These are phyloP conservation scores for Nemotelus pantherinus DNA, from an alignment of 2,888 invertebrate species.

Conservation along the genomic window DNA sequence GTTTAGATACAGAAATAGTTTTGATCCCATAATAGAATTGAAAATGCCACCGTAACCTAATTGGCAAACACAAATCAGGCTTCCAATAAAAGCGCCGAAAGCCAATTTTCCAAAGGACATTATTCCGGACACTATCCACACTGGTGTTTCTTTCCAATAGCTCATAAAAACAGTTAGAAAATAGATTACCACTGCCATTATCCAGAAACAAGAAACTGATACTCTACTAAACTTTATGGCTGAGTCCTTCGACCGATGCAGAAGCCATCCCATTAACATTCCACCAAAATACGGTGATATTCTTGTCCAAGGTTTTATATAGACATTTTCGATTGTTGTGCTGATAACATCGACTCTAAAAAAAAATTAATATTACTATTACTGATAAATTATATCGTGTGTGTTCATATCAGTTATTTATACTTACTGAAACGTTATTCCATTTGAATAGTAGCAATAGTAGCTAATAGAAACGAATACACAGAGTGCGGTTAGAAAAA, in stretches of 20 bases:
- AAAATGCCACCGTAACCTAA: slow-evolving; percentile 56
- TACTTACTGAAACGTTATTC: slow-evolving; percentile 59
- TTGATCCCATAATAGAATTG: slow-evolving; percentile 54
- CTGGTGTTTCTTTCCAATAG: slow-evolving; percentile 57
- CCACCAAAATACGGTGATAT: slow-evolving; percentile 59
- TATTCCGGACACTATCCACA: slow-evolving; percentile 56
- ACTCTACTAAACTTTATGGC: slow-evolving; percentile 43
- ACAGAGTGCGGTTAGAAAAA: slow-evolving; percentile 53
- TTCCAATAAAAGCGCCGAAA: slow-evolving; percentile 57
- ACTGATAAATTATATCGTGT: background rate
- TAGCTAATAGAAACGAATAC: slow-evolving; percentile 54
- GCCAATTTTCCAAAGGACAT: slow-evolving; percentile 59
- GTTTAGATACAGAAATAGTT: slow-evolving; percentile 56
- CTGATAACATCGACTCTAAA: slow-evolving; percentile 57
- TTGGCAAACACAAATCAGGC: slow-evolving; percentile 56
- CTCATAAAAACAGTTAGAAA: slow-evolving; percentile 57
- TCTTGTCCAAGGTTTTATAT: slow-evolving; percentile 58
- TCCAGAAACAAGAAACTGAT: slow-evolving; percentile 55
- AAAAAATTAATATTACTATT: slow-evolving; percentile 7
- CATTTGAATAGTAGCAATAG: slow-evolving; percentile 55
- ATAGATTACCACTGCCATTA: slow-evolving; percentile 53
- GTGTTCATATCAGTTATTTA: background rate
- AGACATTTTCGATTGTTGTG: slow-evolving; percentile 57
- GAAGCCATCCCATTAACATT: slow-evolving; percentile 56
- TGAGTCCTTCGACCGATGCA: slow-evolving; percentile 49